phyloP scores from a whole-genome alignment of 2,113 vertebrate species.

The Anguilla rostrata region DNA sequence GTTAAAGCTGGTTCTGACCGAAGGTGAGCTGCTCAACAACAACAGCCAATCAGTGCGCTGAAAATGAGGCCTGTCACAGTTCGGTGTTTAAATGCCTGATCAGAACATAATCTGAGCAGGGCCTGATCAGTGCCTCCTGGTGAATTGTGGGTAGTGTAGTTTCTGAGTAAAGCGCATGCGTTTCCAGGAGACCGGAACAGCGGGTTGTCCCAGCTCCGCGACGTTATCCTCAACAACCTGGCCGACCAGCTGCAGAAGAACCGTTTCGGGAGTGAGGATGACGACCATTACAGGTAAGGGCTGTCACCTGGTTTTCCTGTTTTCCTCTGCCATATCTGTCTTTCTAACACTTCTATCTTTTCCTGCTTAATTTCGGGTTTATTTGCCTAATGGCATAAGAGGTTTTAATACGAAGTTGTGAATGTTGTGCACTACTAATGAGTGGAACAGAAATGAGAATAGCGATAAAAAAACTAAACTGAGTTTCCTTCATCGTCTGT shows the following conservation, averaged over 20 bases:
- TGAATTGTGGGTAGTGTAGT: background rate
- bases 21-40: constrained; percentile 74
- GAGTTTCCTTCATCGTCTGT: too few species aligned
- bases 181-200: constrained; percentile 86
- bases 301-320: too few species aligned
- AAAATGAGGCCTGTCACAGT: background rate
- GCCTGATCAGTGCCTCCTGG: background rate
- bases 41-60: background rate
- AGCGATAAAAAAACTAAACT: too few species aligned
- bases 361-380: too few species aligned
- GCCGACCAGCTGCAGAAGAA: constrained; percentile 96
- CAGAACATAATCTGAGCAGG: background rate
- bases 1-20: constrained; percentile 91
- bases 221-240: constrained; percentile 90
- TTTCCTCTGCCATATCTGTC: background rate
- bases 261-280: constrained; percentile 94
- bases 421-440: too few species aligned
- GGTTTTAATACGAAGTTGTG: too few species aligned
- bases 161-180: background rate
- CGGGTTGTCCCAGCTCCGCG: constrained; percentile 89
- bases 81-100: background rate
- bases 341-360: too few species aligned
- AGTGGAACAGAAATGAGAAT: too few species aligned
- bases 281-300: constrained; percentile 91
- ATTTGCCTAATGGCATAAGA: too few species aligned